Percentiles rank a stretch among this genome's conserved stretches.
These are phyloP conservation scores for Pedetes capensis DNA, from an alignment of 2,113 vertebrate species.

Conservation along the genomic window DNA sequence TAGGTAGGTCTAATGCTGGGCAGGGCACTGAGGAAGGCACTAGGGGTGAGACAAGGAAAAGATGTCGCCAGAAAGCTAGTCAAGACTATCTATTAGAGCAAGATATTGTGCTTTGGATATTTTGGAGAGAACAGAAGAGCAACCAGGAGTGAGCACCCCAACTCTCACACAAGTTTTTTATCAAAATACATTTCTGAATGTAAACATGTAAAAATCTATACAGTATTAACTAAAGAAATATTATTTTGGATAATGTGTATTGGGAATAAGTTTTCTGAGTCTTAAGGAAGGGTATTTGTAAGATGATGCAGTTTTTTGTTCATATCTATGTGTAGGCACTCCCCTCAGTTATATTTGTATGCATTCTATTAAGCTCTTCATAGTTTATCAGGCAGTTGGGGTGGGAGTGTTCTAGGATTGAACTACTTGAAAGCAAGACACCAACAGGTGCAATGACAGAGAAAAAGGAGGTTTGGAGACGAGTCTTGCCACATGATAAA, in stretches of 20 bases:
- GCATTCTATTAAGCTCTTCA: not conserved
- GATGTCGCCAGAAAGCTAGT: not conserved
- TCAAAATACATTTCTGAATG: not conserved
- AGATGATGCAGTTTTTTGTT: not conserved
- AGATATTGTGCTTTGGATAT: not conserved
- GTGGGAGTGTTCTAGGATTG: not conserved
- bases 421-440: not conserved
- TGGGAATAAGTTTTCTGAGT: not conserved
- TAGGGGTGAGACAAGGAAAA: not conserved
- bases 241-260: not conserved
- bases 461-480: not conserved
- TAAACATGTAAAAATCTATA: constrained; percentile 1
- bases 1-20: not conserved
- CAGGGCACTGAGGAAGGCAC: not conserved
- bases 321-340: not conserved
- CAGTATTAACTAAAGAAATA: not conserved
- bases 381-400: not conserved
- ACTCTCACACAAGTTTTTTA: not conserved
- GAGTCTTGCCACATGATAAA: not conserved
- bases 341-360: not conserved
- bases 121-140: not conserved
- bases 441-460: not conserved
- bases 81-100: not conserved
- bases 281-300: not conserved
- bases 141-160: not conserved